phyloP scores from a whole-genome alignment of 2,888 invertebrate species.

The Drosophila flavopinicola region DNA sequence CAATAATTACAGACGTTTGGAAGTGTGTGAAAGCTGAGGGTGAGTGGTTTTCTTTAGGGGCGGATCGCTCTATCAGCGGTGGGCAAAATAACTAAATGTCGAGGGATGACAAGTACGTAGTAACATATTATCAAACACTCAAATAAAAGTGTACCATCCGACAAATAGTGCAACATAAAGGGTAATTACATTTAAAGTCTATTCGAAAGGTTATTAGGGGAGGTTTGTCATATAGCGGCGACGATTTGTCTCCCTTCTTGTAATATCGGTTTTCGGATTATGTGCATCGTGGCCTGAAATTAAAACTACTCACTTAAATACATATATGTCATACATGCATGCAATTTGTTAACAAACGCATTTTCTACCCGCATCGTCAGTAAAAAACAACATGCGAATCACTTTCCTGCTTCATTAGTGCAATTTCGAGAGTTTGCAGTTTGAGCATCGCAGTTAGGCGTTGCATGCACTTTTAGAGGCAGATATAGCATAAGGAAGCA shows the following conservation, averaged over 20 bases:
- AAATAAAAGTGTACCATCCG: conserved; percentile 11
- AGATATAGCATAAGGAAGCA: no score
- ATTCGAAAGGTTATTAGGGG: conserved; percentile 34
- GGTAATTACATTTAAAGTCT: conserved; percentile 31
- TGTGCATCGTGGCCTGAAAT: conserved; percentile 23
- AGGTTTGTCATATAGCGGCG: conserved; percentile 41
- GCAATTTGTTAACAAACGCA: background rate
- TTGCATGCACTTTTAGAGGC: no score
- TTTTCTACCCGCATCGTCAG: background rate
- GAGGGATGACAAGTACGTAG: conserved; percentile 19
- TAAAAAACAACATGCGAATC: background rate
- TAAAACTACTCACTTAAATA: conserved; percentile 8
- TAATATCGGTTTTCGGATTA: conserved; percentile 13
- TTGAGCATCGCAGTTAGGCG: no score
- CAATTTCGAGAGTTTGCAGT: no score
- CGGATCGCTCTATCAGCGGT: conserved; percentile 1
- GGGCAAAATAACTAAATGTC: background rate
- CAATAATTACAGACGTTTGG: conserved; percentile 4
- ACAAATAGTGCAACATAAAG: conserved; percentile 4
- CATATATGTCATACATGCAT: background rate
- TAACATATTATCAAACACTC: conserved; percentile 11
- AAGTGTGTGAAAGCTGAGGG: background rate
- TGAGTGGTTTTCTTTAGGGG: background rate
- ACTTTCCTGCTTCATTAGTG: background rate
- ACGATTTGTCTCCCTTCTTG: conserved; percentile 16